Base-by-base conservation (phyloP, 2,888 invertebrate species). In the Scotopteryx bipunctaria region DNA sequence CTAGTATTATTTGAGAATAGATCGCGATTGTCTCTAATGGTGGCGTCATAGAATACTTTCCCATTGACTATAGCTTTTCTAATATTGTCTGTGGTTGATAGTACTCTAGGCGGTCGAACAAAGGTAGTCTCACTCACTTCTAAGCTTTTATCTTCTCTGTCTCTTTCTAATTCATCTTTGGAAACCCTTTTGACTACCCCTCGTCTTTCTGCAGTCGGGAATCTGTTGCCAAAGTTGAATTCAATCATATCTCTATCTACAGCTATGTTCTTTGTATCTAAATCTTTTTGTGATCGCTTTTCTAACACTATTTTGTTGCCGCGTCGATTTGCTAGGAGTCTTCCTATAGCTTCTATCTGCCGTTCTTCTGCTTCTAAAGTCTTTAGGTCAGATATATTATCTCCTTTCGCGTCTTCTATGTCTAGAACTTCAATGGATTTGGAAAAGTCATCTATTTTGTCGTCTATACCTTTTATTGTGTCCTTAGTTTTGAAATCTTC, bases 261-360 rank as follows among this genome's bases (percentile, higher is more conserved):
- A 0, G 83, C 76, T 57, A 90, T 87, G 9, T 69, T 82, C 67
- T 84, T 84, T 0, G 77, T 54, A 67, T 86, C 85, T 15, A 90
- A 65, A 40, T 89, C 83, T 57, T 87, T 83, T 36, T 91, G 82
- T 0, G 89, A 84, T 16, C 85, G 64, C 57, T 89, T 90, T 43
- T 89, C 87, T 52, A 91, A 23, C 15, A 85, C 69, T 0, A 91
- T 55, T 52, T 86, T 86, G 0, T 81, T 78, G 0, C 82, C 86
- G 17, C 89, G 75, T 43, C 81, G 76, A 0, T 85, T 79, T 1
- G 89, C 89, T 58, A 91, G 44, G 9, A 90, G 69, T 54, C 91
- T 76, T 0, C 91, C 91, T 15, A 91, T 88, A 16, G 85, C 91
- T 68, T 91, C 91, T 27, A 91, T 91, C 60, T 91, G 91, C 41